Percentiles rank a stretch among this genome's conserved stretches.
These are phyloP conservation scores for Chaenogobius annularis DNA, from an alignment of 2,113 vertebrate species.

Conservation along the genomic window DNA sequence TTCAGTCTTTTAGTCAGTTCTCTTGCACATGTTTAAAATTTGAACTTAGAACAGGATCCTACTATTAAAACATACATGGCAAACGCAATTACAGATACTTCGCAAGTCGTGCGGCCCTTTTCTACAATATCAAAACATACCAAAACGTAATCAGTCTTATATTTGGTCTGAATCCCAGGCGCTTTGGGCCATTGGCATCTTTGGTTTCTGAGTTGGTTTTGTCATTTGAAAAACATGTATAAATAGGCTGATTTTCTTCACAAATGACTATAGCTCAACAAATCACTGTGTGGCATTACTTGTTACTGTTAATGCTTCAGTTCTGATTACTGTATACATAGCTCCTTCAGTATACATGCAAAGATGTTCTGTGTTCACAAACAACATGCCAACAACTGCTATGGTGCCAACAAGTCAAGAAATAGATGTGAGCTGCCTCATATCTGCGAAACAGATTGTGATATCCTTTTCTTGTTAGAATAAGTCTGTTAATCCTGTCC, in stretches of 20 bases:
- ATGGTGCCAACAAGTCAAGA: constrained; percentile 25
- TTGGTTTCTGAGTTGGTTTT: background rate
- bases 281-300: background rate
- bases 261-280: background rate
- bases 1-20: too few relatives aligned
- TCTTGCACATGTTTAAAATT: too few relatives aligned
- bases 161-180: background rate
- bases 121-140: background rate
- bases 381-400: background rate
- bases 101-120: background rate
- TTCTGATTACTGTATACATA: constrained; percentile 23
- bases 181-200: background rate
- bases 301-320: constrained; percentile 3
- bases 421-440: constrained; percentile 52
- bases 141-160: background rate
- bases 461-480: constrained; percentile 59
- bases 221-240: constrained; percentile 29
- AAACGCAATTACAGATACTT: too few relatives aligned
- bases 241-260: constrained; percentile 7
- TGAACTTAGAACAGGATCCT: too few relatives aligned
- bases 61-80: too few relatives aligned
- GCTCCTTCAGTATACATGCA: background rate
- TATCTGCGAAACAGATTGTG: constrained; percentile 36
- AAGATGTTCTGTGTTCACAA: background rate
- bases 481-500: constrained; percentile 67